Base-by-base conservation (phyloP, 2,113 vertebrate genomes). In the Ahaetulla prasina region DNA sequence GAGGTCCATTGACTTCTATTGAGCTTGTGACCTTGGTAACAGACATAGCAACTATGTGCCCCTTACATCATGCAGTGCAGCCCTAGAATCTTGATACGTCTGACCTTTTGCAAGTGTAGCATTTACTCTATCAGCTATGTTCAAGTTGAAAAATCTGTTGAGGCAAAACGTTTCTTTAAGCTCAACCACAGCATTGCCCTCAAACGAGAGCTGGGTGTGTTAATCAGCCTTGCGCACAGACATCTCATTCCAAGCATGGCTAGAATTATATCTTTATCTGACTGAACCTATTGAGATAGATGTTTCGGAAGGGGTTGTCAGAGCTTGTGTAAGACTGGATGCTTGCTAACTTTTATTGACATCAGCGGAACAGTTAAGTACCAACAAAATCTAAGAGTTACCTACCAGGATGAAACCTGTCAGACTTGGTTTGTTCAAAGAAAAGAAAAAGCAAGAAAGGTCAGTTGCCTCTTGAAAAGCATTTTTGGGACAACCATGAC, bases 1-100 rank as follows among this genome's bases (percentile, higher is more conserved):
- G 25, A 50, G n/a, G 89, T 52, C 68, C 39, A 30, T 92, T 94
- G 93, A 18, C 6, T 94, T 94, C 93, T 92, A 45, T 96, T 95
- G 60, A 94, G 47, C 90, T 93, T 94, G 87, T 87, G 92, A 50
- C 63, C 93, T 95, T 93, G 23, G 0, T 5, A 68, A 27, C 39
- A 91, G 23, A 45, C 80, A 86, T 2, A 68, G 90, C 93, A 93
- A 93, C 80, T 30, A 27, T 68, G 27, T 25, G 63, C n/a, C 57
- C 92, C 35, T 95, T 94, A 74, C 88, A 92, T 90, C 30, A 54
- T 91, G 43, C 88, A 30, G 88, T 50, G 68, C 85, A 89, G 43
- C 80, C 89, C 86, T 93, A 93, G 95, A 91, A n/a, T 84, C 39
- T 84, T 93, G 88, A 93, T 39, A 27, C 88, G 45, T 89, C 85